These are phyloP conservation scores for Sminthopsis crassicaudata DNA, from an alignment of 2,113 vertebrate species.

Conservation along the genomic window DNA sequence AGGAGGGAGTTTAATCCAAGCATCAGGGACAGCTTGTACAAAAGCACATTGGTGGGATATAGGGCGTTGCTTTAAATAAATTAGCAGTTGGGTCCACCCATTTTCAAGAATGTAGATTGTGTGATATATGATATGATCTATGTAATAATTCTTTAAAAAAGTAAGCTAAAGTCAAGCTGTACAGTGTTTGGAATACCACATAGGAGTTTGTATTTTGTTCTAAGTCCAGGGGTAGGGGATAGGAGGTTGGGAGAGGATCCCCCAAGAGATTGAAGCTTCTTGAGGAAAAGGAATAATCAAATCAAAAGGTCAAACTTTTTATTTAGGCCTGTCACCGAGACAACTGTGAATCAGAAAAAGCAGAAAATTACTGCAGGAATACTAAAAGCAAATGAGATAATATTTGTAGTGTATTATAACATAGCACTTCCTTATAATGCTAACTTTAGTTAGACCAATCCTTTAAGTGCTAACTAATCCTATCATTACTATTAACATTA, in stretches of 20 bases:
- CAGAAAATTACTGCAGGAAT: not conserved
- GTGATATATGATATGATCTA: not conserved
- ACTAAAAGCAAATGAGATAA: not conserved
- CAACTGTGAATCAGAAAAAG: not conserved
- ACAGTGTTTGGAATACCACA: not conserved
- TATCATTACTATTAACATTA: not conserved
- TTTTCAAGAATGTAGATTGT: not conserved
- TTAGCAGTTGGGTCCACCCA: not conserved
- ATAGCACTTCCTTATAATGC: not conserved
- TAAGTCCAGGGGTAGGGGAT: not conserved
- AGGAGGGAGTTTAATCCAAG: not conserved
- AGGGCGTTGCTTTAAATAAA: not conserved
- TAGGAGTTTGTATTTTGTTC: not conserved
- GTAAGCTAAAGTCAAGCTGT: not conserved
- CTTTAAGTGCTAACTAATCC: not conserved
- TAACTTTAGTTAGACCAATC: not conserved
- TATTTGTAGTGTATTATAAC: not conserved
- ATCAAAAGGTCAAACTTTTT: not conserved
- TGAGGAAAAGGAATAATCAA: not conserved
- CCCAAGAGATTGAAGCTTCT: not conserved
- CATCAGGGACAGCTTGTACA: not conserved
- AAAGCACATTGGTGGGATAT: not conserved
- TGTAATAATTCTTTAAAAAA: not conserved
- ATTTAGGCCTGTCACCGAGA: not conserved
- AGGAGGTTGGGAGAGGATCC: no score